phyloP scores from a whole-genome alignment of 2,113 vertebrate genomes.

The Otolemur garnettii region DNA sequence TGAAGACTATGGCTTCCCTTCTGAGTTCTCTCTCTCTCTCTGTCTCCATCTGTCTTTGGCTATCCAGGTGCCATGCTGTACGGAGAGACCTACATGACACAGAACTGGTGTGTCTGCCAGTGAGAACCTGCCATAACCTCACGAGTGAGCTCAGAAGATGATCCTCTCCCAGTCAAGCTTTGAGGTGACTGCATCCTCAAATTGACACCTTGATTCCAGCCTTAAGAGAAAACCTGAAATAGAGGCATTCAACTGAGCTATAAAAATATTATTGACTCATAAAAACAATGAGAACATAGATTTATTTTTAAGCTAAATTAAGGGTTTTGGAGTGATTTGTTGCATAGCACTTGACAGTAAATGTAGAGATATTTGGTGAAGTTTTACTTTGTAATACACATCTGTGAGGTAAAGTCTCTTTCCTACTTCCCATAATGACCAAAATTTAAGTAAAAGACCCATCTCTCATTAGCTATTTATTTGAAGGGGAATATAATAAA shows the following conservation, averaged over 20 bases:
- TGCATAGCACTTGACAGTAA: neutral
- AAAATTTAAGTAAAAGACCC: constrained; percentile 31
- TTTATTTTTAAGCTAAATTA: neutral
- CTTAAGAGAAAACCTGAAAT: neutral
- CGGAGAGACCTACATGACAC: neutral
- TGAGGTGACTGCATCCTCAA: neutral
- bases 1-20: neutral
- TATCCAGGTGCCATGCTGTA: neutral
- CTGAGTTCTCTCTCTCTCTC: neutral
- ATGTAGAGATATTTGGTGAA: neutral
- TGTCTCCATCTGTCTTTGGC: neutral
- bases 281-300: neutral
- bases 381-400: neutral
- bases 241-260: neutral
- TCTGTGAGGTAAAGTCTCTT: neutral
- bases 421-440: neutral
- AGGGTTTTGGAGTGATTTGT: neutral
- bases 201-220: neutral
- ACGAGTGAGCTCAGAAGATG: neutral
- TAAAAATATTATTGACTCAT: neutral
- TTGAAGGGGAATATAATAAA: neutral
- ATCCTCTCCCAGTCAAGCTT: no score
- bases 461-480: neutral
- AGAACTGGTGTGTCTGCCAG: neutral
- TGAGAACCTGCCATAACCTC: neutral